Conservation (phyloP, 1,140 invertebrate genomes). For the Tetragonula clypearis region DNA sequence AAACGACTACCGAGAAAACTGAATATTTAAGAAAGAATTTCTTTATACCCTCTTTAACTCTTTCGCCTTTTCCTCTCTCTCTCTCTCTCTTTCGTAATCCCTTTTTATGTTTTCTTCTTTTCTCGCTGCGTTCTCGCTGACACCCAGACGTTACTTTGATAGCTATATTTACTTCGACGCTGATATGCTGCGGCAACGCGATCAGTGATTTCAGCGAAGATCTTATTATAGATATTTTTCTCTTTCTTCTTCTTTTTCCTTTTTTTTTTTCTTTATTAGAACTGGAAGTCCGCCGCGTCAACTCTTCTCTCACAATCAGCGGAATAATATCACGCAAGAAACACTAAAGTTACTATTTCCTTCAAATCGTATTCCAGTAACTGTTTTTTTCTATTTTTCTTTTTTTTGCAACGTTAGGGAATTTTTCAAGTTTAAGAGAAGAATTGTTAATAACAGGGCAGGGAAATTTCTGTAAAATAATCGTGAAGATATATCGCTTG, state of each 20-base stretch:
- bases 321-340: not conserved
- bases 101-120: not conserved
- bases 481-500: no score
- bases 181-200: not conserved
- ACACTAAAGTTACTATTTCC: not conserved
- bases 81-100: not conserved
- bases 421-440: not conserved
- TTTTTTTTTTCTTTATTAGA: not conserved
- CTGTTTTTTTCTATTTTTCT: not conserved
- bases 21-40: constrained; percentile 62
- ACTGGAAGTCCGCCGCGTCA: not conserved
- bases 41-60: not conserved
- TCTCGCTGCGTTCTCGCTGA: not conserved
- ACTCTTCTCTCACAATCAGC: not conserved
- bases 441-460: not conserved
- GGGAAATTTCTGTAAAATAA: no score
- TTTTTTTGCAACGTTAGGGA: not conserved
- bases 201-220: not conserved
- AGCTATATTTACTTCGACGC: constrained; percentile 4
- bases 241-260: no score
- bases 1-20: constrained; percentile 50
- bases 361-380: not conserved
- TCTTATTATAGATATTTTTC: not conserved
- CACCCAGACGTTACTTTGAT: not conserved
- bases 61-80: not conserved